Evolutionary conservation across 2,888 invertebrate genomes (phyloP), one percentile per base, ranked within the genome.

Genomic region (Cylloceria caligata): DNA sequence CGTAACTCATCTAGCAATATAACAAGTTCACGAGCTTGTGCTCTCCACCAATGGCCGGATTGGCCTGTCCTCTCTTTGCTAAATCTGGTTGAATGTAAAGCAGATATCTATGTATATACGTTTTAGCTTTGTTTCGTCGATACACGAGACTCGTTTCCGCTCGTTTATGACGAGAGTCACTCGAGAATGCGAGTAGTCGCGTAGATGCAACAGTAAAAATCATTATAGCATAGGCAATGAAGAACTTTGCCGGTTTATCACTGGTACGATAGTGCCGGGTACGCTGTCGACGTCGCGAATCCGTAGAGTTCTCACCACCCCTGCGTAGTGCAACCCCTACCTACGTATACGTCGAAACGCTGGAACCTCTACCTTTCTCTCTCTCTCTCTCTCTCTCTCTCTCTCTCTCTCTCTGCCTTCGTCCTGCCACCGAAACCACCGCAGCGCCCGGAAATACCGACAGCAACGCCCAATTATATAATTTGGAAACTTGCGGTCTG

Each of bases 401-500:
- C 57, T 1, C 16, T 0, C 34, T 7, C 9, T 30, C 60, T 4
- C n/a, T 19, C 16, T n/a, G 9, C 9, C 60, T 34, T 34, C 60
- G 11, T 34, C 16, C 19, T 7, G 34, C 60, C 60, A 9, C 60
- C 34, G 34, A 60, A 60, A 60, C 36, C 16, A 34, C 60, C 30
- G 57, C 34, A 27, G 30, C 57, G 27, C 34, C 9, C 19, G 60
- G 60, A 60, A 16, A 60, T 60, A 60, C 34, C 60, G 19, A 16
- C 60, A 36, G 19, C 60, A 60, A 34, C 39, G 21, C 42, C 52
- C 68, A 62, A 81, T 73, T 68, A 68, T 73, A 67, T 78, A 77
- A 81, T 77, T 73, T 76, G 9, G 60, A 64, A 73, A 73, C 72
- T 72, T 64, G 65, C 49, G 57, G 52, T 60, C 45, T n/a, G 49